phyloP scores from a whole-genome alignment of 2,113 vertebrate genomes.

The Catharus minimus region DNA sequence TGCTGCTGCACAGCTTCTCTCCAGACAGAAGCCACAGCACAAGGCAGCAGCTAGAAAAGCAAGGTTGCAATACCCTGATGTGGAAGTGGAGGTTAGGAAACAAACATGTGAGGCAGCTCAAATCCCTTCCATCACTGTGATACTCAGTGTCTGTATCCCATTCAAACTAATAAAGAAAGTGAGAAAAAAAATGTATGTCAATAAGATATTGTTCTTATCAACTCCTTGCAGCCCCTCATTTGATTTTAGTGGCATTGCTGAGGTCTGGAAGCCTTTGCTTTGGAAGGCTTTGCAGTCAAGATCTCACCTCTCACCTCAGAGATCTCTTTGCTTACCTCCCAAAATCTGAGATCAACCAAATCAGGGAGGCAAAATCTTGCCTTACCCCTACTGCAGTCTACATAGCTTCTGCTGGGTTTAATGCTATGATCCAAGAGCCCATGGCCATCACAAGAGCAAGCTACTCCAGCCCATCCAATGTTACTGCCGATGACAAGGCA shows the following conservation, averaged over 20 bases:
- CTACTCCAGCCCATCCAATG: not conserved
- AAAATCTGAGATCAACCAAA: not conserved
- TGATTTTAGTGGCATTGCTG: not conserved
- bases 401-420: not conserved
- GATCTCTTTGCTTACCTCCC: not conserved
- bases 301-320: not conserved
- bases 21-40: not conserved
- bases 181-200: not conserved
- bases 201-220: not conserved
- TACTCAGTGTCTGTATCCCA: fast-evolving
- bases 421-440: not conserved
- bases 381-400: not conserved
- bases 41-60: not conserved
- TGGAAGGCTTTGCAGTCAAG: not conserved
- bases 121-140: not conserved
- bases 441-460: not conserved
- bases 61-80: not conserved
- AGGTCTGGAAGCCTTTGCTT: not conserved
- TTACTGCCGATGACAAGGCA: not conserved
- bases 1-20: not conserved
- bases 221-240: not conserved
- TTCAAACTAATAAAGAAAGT: not conserved
- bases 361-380: not conserved
- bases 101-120: not conserved
- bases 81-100: not conserved